Evolutionary conservation across 2,113 vertebrate genomes (phyloP).

Genomic region (Otus sunia): DNA sequence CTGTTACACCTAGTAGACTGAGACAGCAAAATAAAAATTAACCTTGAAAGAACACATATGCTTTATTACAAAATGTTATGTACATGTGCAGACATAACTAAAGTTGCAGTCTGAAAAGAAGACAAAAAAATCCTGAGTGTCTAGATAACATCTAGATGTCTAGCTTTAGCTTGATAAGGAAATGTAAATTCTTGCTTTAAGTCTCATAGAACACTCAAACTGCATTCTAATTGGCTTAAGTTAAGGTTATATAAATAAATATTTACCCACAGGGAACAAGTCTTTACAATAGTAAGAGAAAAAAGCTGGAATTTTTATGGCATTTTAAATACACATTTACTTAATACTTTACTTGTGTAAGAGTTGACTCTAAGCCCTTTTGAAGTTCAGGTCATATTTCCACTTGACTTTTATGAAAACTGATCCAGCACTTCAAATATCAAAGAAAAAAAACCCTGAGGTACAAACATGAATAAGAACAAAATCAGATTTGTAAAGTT

Average conservation of each 20-base stretch:
- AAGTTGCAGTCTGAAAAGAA: neutral
- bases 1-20: neutral
- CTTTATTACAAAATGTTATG: neutral
- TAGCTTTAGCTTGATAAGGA: neutral
- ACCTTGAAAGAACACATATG: neutral
- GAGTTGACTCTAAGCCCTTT: neutral
- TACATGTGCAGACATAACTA: neutral
- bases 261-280: neutral
- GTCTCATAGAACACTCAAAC: neutral
- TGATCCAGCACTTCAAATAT: constrained; percentile 25
- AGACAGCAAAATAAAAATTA: neutral
- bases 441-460: neutral
- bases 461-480: neutral
- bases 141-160: neutral
- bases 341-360: constrained; percentile 9
- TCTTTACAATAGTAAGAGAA: neutral
- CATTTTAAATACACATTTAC: constrained; percentile 31
- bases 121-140: neutral
- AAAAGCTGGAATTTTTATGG: neutral
- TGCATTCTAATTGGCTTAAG: neutral
- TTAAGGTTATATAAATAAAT: neutral
- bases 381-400: constrained; percentile 20
- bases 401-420: constrained; percentile 15
- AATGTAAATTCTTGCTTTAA: neutral
- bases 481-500: neutral